Conservation (phyloP, 2,888 invertebrate genomes). For the Bembecia ichneumoniformis region DNA sequence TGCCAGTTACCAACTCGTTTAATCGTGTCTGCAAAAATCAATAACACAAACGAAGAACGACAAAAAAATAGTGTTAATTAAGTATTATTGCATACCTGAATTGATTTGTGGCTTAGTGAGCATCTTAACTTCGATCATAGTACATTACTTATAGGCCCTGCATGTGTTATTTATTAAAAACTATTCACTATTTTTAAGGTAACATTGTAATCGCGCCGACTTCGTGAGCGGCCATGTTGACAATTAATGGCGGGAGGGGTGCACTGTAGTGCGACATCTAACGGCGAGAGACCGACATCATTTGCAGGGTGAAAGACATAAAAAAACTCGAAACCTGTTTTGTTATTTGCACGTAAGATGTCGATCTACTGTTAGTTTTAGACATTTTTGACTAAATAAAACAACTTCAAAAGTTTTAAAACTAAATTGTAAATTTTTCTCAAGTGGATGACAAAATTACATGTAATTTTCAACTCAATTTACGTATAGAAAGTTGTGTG, state of each 20-base stretch:
- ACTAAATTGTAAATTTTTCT: too few relatives aligned
- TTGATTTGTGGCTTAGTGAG: slow-evolving; percentile 12
- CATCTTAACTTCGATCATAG: slow-evolving; percentile 3
- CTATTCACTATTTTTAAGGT: slow-evolving; percentile 19
- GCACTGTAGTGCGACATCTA: slow-evolving; percentile 35
- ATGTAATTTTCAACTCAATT: too few relatives aligned
- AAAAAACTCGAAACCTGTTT: background rate
- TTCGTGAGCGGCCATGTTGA: slow-evolving; percentile 19
- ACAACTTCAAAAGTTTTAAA: too few relatives aligned
- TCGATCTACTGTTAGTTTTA: too few relatives aligned
- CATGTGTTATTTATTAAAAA: background rate
- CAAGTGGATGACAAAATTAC: too few relatives aligned
- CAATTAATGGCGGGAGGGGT: slow-evolving; percentile 22
- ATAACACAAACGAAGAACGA: slow-evolving; percentile 4
- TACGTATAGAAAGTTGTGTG: too few relatives aligned
- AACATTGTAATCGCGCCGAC: slow-evolving; percentile 24
- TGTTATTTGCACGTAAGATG: too few relatives aligned
- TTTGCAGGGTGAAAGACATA: slow-evolving; percentile 16
- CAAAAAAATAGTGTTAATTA: slow-evolving; percentile 8
- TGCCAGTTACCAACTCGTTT: background rate
- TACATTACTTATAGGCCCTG: background rate
- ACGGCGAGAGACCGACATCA: slow-evolving; percentile 20
- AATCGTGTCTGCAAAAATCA: background rate
- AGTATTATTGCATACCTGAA: slow-evolving; percentile 16
- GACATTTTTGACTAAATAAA: too few relatives aligned